Evolutionary conservation across 2,113 vertebrate species (phyloP).

Genomic region (Sciurus niger): DNA sequence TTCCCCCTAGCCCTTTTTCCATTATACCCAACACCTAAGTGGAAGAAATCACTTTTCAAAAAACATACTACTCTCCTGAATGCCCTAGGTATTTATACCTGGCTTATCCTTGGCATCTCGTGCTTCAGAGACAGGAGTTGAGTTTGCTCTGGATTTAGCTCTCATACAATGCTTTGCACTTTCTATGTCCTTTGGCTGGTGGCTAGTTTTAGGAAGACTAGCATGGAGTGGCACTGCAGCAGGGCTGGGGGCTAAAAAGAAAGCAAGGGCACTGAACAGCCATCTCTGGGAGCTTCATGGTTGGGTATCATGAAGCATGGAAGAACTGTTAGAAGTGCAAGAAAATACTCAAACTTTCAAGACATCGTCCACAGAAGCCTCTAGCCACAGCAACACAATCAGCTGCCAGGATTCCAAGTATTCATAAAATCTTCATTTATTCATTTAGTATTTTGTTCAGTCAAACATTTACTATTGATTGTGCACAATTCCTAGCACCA

Average conservation of each 20-base stretch:
- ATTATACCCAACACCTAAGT: neutral
- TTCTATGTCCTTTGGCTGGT: neutral
- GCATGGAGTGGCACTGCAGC: neutral
- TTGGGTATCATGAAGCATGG: neutral
- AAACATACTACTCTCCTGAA: neutral
- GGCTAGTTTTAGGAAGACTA: neutral
- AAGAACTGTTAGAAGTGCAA: neutral
- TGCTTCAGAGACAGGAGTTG: neutral
- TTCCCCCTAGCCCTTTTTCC: neutral
- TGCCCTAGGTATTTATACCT: neutral
- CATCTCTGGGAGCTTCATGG: neutral
- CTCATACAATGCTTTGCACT: neutral
- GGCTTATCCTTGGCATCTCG: neutral
- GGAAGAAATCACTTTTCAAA: constrained; percentile 33
- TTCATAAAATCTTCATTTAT: constrained; percentile 30
- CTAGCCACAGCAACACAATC: neutral
- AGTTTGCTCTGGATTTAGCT: neutral
- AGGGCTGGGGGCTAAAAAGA: neutral
- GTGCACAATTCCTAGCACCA: neutral
- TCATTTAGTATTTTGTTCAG: constrained; percentile 31
- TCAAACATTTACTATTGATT: neutral
- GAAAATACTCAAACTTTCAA: neutral
- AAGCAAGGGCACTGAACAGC: neutral
- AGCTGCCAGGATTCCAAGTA: neutral
- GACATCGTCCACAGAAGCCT: neutral